Evolutionary conservation across 2,113 vertebrate genomes (phyloP).

Genomic region (Ornithorhynchus anatinus): DNA sequence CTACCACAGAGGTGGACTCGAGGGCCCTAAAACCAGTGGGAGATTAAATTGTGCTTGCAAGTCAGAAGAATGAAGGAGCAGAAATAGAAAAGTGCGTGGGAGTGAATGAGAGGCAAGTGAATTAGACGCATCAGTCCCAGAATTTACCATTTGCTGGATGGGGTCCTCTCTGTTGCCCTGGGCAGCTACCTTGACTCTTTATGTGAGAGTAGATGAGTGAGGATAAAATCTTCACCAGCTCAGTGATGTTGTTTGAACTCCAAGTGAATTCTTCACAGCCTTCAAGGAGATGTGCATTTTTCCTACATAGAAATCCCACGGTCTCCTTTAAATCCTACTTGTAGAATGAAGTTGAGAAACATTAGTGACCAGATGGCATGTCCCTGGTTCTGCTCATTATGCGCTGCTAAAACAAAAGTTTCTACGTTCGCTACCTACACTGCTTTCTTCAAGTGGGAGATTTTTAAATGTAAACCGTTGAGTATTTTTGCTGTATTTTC

Average conservation of each 20-base stretch:
- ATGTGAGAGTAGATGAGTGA: slow-evolving; percentile 6
- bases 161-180: neutral
- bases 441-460: too few relatives aligned
- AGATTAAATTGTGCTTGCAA: neutral
- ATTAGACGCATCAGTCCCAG: too few relatives aligned
- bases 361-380: neutral
- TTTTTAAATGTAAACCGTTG: too few relatives aligned
- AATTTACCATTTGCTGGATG: neutral
- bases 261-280: neutral
- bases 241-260: neutral
- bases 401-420: too few relatives aligned
- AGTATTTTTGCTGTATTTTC: too few relatives aligned
- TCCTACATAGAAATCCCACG: slow-evolving; percentile 47
- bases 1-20: neutral
- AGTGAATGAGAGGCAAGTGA: neutral
- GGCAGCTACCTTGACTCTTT: neutral
- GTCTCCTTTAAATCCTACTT: slow-evolving; percentile 45
- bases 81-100: neutral
- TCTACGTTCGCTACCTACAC: too few relatives aligned
- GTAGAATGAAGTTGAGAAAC: neutral
- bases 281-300: neutral
- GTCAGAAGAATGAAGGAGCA: neutral
- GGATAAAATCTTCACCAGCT: slow-evolving; percentile 12
- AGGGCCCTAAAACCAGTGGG: neutral
- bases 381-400: neutral